These are phyloP conservation scores for cat (Felis catus) DNA, from an alignment of 2,113 vertebrate species.

Conservation along the genomic window DNA sequence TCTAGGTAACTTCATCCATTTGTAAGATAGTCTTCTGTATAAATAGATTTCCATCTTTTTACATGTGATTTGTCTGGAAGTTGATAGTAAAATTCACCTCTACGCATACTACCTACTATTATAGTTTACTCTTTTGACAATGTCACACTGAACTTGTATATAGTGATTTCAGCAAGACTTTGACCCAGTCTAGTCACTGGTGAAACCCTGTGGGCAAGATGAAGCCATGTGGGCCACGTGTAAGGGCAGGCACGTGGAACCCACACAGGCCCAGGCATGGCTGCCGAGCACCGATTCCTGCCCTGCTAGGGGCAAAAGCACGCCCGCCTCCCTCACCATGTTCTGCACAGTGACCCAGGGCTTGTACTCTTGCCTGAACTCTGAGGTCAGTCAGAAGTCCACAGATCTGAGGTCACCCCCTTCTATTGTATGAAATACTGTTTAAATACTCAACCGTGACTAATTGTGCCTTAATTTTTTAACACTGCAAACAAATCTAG, in stretches of 20 bases:
- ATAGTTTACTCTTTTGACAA: background rate
- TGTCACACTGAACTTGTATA: background rate
- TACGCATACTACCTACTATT: background rate
- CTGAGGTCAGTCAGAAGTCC: background rate
- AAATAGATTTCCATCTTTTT: background rate
- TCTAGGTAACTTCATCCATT: background rate
- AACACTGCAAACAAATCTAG: background rate
- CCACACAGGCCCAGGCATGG: rapidly evolving
- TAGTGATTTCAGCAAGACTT: background rate
- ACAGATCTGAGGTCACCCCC: background rate
- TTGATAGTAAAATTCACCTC: background rate
- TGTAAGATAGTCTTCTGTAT: background rate
- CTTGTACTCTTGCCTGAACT: background rate
- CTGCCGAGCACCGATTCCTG: background rate
- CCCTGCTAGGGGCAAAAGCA: rapidly evolving
- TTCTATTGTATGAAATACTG: background rate
- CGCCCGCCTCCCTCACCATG: background rate
- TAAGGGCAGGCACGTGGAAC: background rate
- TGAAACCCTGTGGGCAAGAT: background rate
- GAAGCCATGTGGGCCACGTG: background rate
- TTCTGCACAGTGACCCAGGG: background rate
- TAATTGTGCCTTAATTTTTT: background rate
- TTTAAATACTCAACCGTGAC: background rate
- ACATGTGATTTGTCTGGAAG: background rate
- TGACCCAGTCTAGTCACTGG: background rate